phyloP scores from a whole-genome alignment of 2,888 invertebrate species.

The Phengaris arion region DNA sequence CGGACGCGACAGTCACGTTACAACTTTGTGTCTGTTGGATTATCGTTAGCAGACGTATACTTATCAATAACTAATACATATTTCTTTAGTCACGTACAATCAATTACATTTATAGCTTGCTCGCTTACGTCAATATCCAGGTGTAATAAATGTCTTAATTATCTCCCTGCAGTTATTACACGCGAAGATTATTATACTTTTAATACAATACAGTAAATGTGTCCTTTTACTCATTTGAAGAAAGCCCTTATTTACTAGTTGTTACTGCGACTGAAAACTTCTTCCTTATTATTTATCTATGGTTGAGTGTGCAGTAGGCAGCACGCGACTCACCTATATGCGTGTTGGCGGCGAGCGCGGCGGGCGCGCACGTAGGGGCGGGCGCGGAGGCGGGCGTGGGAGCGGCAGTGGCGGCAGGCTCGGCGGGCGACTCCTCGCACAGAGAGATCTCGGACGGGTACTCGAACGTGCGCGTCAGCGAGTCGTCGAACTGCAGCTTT shows the following conservation, averaged over 20 bases:
- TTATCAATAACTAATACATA: neutral
- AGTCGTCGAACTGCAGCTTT: slow-evolving; percentile 93
- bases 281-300: too few relatives aligned
- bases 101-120: neutral
- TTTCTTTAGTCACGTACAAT: neutral
- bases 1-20: too few relatives aligned
- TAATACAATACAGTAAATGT: too few relatives aligned
- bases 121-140: neutral
- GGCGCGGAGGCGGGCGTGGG: slow-evolving; percentile 33
- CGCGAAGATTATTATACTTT: too few relatives aligned
- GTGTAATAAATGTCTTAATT: neutral
- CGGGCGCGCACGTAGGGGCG: slow-evolving; percentile 41
- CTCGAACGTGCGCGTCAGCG: slow-evolving; percentile 92
- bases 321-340: slow-evolving; percentile 53
- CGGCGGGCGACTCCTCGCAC: slow-evolving; percentile 75
- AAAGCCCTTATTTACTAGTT: too few relatives aligned
- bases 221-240: too few relatives aligned
- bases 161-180: neutral
- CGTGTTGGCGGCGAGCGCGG: slow-evolving; percentile 60
- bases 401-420: slow-evolving; percentile 38
- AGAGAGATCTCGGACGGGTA: slow-evolving; percentile 95
- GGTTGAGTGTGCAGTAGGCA: neutral
- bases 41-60: too few relatives aligned
- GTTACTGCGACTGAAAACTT: too few relatives aligned
- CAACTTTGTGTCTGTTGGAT: too few relatives aligned